These are phyloP conservation scores for Herminia tarsipennalis DNA, from an alignment of 2,888 invertebrate species.

Conservation along the genomic window DNA sequence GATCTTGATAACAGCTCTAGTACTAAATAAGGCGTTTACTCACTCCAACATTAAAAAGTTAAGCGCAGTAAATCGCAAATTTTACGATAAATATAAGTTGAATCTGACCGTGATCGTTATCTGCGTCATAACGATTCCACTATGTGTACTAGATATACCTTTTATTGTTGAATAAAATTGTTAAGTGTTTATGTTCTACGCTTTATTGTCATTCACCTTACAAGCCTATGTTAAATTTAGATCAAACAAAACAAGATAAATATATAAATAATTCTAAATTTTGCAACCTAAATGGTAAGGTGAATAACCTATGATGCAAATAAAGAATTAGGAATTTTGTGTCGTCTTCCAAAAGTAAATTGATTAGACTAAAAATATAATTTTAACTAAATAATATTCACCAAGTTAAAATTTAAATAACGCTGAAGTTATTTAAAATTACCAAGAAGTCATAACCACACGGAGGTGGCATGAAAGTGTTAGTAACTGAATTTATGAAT, in stretches of 20 bases:
- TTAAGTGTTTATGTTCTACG: neutral
- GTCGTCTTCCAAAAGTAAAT: no score
- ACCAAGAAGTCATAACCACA: conserved; percentile 26
- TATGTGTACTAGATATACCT: neutral
- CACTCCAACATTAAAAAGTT: conserved; percentile 24
- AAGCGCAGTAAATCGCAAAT: conserved; percentile 20
- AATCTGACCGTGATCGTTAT: conserved; percentile 30
- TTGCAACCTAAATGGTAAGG: no score
- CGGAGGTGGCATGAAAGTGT: conserved; percentile 22
- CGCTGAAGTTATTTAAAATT: conserved; percentile 10
- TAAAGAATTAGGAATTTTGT: no score
- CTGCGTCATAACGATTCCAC: conserved; percentile 27
- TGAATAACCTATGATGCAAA: no score
- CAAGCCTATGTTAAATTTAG: no score
- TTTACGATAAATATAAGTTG: conserved; percentile 44
- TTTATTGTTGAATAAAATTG: conserved; percentile 5
- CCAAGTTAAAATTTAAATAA: no score
- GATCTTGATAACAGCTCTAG: conserved; percentile 4
- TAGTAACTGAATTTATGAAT: conserved; percentile 18
- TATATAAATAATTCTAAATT: no score
- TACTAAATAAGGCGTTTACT: conserved; percentile 14
- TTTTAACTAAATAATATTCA: no score
- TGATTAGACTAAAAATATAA: no score
- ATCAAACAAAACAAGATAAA: no score
- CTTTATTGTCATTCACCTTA: no score